Conservation (phyloP, 2,888 invertebrate species). For the Microctonus hyperodae region DNA sequence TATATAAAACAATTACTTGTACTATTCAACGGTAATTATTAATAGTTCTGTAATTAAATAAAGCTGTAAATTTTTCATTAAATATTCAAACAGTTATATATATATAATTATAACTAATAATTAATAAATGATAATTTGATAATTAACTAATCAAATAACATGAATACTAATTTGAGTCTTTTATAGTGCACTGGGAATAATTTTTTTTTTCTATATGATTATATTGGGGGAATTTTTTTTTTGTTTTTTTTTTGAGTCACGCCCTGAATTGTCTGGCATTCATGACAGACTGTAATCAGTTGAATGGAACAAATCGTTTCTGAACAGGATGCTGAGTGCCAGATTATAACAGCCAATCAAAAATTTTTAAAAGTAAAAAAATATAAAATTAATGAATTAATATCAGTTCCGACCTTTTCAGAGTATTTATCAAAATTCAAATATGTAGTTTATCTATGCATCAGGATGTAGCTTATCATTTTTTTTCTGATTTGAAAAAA, state of each 20-base stretch:
- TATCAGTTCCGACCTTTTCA: not conserved
- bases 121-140: no score
- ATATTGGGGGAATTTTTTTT: not conserved
- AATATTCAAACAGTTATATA: no score
- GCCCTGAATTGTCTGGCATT: not conserved
- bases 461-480: not conserved
- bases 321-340: slow-evolving; percentile 14
- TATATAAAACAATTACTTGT: no score
- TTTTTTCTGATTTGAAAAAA: not conserved
- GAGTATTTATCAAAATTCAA: not conserved
- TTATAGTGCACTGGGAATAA: no score
- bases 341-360: slow-evolving; percentile 13
- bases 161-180: no score
- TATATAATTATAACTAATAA: no score
- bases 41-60: no score
- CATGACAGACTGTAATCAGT: not conserved
- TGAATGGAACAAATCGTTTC: slow-evolving; percentile 11
- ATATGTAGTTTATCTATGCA: no score
- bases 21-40: no score
- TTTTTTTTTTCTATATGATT: not conserved
- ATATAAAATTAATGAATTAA: not conserved
- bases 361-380: not conserved
- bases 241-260: no score
- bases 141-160: no score
- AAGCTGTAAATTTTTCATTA: no score